phyloP scores from a whole-genome alignment of 1,140 invertebrate genomes.

The Marisa cornuarietis region DNA sequence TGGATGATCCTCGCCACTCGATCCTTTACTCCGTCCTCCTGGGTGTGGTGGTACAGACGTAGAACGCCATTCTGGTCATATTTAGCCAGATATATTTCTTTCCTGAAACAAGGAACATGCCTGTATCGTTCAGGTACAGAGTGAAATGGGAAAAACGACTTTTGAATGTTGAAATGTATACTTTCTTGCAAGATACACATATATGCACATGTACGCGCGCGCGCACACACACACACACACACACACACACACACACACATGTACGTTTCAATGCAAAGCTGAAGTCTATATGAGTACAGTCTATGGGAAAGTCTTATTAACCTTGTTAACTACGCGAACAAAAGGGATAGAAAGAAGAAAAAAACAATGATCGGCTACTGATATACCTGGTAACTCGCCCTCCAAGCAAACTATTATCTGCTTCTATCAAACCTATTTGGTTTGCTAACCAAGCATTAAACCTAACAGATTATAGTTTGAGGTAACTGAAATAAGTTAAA shows the following conservation, averaged over 20 bases:
- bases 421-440: too few relatives aligned
- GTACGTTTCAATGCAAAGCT: neutral
- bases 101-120: neutral
- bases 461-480: too few relatives aligned
- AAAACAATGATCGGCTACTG: too few relatives aligned
- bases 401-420: too few relatives aligned
- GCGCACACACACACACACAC: neutral
- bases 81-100: conserved; percentile 5
- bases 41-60: neutral
- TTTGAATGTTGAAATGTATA: neutral
- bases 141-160: neutral
- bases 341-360: too few relatives aligned
- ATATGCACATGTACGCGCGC: conserved; percentile 7
- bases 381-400: too few relatives aligned
- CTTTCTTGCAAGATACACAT: neutral
- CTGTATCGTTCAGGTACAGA: neutral
- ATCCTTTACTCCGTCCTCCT: neutral
- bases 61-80: neutral
- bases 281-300: too few relatives aligned
- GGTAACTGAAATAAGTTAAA: too few relatives aligned
- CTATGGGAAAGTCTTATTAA: too few relatives aligned
- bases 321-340: too few relatives aligned
- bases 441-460: too few relatives aligned
- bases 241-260: conserved; percentile 3
- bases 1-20: conserved; percentile 2